Percentiles rank a stretch among this genome's conserved stretches.
Conservation (phyloP, 2,888 invertebrate species). For the Drosophila fungiperda region DNA sequence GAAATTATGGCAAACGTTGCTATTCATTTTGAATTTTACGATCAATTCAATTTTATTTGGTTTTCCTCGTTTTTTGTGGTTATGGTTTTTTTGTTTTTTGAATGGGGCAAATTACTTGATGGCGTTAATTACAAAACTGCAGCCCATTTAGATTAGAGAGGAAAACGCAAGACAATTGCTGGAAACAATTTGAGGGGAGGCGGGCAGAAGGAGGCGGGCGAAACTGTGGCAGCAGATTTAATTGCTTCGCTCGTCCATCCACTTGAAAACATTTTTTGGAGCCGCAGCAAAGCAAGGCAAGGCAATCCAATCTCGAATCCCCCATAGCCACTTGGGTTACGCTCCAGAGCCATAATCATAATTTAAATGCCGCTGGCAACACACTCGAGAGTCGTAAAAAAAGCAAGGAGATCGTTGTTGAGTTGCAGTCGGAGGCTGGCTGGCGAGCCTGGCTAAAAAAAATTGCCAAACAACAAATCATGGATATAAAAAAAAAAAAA, state of each 20-base stretch:
- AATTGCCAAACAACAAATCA: conserved; percentile 11
- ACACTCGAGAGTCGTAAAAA: conserved; percentile 59
- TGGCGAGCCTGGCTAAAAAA: conserved; percentile 32
- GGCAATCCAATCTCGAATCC: conserved; percentile 1
- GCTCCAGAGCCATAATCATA: conserved; percentile 65
- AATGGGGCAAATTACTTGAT: conserved; percentile 54
- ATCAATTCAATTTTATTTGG: conserved; percentile 16
- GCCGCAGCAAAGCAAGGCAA: conserved; percentile 7
- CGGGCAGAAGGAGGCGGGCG: not conserved
- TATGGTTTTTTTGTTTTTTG: conserved; percentile 1
- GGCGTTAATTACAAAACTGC: conserved; percentile 68
- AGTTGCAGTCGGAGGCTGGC: conserved; percentile 23
- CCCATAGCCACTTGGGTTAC: conserved; percentile 56
- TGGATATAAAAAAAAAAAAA: conserved; percentile 5
- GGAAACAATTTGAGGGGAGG: conserved; percentile 1
- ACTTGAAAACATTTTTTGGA: conserved; percentile 43
- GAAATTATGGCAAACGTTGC: conserved; percentile 36
- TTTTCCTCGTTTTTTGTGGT: conserved; percentile 7
- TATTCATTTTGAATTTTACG: conserved; percentile 47
- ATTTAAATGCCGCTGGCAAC: conserved; percentile 69
- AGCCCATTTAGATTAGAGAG: conserved; percentile 62
- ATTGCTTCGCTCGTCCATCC: conserved; percentile 35
- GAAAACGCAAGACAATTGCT: conserved; percentile 53
- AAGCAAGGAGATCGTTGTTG: conserved; percentile 22
- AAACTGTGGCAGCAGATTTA: conserved; percentile 27